phyloP scores from a whole-genome alignment of 2,113 vertebrate species.

The Colius striatus region DNA sequence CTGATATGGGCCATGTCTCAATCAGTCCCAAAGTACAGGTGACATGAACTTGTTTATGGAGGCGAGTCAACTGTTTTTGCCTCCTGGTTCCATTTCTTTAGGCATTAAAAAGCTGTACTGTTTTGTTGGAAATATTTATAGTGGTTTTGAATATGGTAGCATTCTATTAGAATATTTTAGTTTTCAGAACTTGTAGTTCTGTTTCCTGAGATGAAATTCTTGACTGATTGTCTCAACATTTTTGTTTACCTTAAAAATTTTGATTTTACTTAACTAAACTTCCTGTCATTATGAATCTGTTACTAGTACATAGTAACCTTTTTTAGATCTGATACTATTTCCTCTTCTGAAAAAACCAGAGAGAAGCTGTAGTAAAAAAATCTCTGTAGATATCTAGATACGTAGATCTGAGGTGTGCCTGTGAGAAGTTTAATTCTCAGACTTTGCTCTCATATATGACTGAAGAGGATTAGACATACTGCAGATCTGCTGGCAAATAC shows the following conservation, averaged over 20 bases:
- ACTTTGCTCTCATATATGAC: not conserved
- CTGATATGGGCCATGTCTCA: not conserved
- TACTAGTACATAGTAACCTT: not conserved
- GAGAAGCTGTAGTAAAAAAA: not conserved
- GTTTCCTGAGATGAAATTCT: not conserved
- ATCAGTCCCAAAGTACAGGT: not conserved
- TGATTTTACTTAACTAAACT: not conserved
- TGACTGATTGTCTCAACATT: not conserved
- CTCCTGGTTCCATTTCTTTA: not conserved
- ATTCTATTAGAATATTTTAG: not conserved
- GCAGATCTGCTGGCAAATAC: not conserved
- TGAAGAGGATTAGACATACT: not conserved
- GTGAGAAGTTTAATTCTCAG: not conserved
- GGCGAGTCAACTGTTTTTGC: not conserved
- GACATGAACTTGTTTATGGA: not conserved
- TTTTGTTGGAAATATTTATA: not conserved
- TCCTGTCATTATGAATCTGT: not conserved
- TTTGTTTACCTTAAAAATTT: not conserved
- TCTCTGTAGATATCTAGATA: no score
- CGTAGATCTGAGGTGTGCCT: not conserved
- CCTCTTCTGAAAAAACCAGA: not conserved
- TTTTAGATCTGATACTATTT: not conserved
- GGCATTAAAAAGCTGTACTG: not conserved
- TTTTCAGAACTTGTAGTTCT: not conserved
- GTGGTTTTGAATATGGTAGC: not conserved